phyloP scores from a whole-genome alignment of 2,888 invertebrate genomes.

The Drosophila parthenogenetica region DNA sequence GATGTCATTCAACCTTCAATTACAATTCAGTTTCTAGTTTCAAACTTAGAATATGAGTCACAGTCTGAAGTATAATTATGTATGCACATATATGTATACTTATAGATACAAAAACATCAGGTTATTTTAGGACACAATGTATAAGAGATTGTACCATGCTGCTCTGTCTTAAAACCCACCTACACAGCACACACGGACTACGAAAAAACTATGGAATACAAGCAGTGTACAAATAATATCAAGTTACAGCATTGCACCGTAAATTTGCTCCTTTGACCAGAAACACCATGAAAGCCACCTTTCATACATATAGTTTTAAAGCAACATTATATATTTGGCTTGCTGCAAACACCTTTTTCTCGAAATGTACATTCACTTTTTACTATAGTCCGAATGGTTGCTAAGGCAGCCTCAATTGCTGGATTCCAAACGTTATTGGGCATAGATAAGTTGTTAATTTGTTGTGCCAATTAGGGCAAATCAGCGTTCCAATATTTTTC shows the following conservation, averaged over 20 bases:
- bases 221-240: conserved; percentile 43
- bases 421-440: conserved; percentile 42
- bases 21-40: conserved; percentile 10
- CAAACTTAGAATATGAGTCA: conserved; percentile 34
- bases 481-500: neutral
- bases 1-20: conserved; percentile 41
- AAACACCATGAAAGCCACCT: conserved; percentile 24
- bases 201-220: conserved; percentile 39
- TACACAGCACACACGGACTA: conserved; percentile 20
- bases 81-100: neutral
- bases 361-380: conserved; percentile 67
- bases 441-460: conserved; percentile 60
- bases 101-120: conserved; percentile 1
- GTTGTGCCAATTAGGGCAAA: conserved; percentile 1
- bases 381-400: conserved; percentile 24
- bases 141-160: neutral
- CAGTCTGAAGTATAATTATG: too few relatives aligned
- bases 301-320: conserved; percentile 30
- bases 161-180: conserved; percentile 27
- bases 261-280: conserved; percentile 63
- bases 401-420: conserved; percentile 13
- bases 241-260: conserved; percentile 37
- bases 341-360: conserved; percentile 39
- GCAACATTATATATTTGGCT: conserved; percentile 38
- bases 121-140: neutral